These are phyloP conservation scores for Pseudococcus viburni DNA, from an alignment of 2,888 invertebrate species.

Conservation along the genomic window DNA sequence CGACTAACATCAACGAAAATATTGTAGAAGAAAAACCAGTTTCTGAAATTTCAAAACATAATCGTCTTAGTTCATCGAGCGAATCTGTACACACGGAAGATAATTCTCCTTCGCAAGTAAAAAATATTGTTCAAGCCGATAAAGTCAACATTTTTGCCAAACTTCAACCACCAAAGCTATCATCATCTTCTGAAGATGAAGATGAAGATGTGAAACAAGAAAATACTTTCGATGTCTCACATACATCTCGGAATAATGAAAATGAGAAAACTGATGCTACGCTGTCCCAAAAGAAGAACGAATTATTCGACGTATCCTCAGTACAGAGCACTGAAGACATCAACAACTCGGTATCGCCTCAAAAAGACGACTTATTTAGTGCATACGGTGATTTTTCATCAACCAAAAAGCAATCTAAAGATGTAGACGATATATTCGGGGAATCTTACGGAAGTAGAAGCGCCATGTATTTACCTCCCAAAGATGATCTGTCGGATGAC, in stretches of 20 bases:
- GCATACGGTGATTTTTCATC: neutral
- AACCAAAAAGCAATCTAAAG: neutral
- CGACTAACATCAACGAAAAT: neutral
- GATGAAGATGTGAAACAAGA: neutral
- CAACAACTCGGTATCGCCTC: neutral
- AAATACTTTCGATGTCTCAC: neutral
- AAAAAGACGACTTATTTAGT: neutral
- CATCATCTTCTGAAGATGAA: constrained; percentile 16
- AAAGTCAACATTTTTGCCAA: neutral
- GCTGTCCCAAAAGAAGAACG: neutral
- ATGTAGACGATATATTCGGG: neutral
- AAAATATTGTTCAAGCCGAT: neutral
- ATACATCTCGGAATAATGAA: neutral
- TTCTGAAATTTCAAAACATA: neutral
- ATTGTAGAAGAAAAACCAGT: neutral
- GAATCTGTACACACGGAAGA: neutral
- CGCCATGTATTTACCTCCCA: neutral
- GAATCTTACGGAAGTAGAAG: neutral
- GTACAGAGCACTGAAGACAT: neutral
- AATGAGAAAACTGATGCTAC: neutral
- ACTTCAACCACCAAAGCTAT: neutral
- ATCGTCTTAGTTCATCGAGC: neutral
- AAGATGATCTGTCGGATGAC: neutral
- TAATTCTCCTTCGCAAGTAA: neutral
- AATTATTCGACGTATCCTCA: neutral